Evolutionary conservation across 2,797 vertebrate species (phyloP), one percentile per base, ranked within the genome.

Genomic region (Gambelia wislizenii): DNA sequence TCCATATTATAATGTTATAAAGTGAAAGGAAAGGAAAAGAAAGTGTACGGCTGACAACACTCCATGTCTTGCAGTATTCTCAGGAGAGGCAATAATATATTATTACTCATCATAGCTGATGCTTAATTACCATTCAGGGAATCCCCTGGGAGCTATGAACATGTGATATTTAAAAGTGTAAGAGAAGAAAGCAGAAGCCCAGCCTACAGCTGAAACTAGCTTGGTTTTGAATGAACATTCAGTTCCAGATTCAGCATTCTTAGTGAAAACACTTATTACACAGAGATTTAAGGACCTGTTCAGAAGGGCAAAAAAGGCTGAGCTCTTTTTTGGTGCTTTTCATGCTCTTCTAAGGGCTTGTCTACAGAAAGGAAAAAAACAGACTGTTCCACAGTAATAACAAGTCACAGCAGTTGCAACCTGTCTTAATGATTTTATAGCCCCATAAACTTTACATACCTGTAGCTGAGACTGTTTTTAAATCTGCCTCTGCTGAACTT

Each of bases 171-270:
- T 94, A 93, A 95, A 95, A 94, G 93, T 85, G 64, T 89, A 94
- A 93, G 72, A 95, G 72, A 86, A 87, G 92, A 94, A 95, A 95
- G 94, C 93, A 94, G 92, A 95, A 95, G 92, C 86, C 92, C 91
- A 94, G 92, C 88, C 92, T 1, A 52, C 87, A 91, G 87, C 89
- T 64, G 89, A 92, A 95, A 94, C 77, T 0, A 16, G 0, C 0
- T 67, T 92, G 91, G 93, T 49, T 56, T 54, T 80, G 27, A 49
- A 81, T 75, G 67, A 93, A 81, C 81, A 93, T 91, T 89, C 84
- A 75, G 33, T 92, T 83, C 83, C 93, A 76, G 92, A 92, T 83
- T 88, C 6, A 76, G 92, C 85, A 54, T 92, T 96, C 87, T 77
- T 2, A 87, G 30, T 22, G 70, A 70, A 86, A 86, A n/a, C 44